Conservation (phyloP, 2,797 vertebrate species). For the Pseudochaenichthys georgianus region DNA sequence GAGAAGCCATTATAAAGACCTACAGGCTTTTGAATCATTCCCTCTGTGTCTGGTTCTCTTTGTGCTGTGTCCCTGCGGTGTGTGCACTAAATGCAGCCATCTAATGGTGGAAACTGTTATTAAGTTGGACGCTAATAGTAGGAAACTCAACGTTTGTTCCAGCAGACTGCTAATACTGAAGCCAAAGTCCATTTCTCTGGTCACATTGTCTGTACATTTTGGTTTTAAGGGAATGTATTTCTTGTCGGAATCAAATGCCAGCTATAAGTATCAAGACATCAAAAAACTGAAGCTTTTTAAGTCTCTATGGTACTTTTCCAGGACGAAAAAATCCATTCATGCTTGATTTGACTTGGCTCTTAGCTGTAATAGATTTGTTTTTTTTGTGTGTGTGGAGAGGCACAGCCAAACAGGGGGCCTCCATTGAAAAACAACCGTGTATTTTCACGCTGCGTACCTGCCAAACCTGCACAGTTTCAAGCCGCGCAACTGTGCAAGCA, state of each 20-base stretch:
- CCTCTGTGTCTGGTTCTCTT: constrained; percentile 39
- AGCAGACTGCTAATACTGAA: constrained; percentile 20
- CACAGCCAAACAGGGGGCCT: constrained; percentile 66
- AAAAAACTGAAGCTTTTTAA: constrained; percentile 16
- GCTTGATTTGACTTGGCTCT: constrained; percentile 36
- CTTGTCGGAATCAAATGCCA: constrained; percentile 19
- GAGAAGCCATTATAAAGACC: neutral
- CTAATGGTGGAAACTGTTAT: constrained; percentile 73
- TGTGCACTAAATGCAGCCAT: constrained; percentile 69
- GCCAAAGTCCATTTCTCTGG: constrained; percentile 47
- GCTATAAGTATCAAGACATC: constrained; percentile 11
- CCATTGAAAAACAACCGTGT: constrained; percentile 67
- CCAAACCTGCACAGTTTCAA: constrained; percentile 76
- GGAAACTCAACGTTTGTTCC: constrained; percentile 58
- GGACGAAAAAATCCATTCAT: constrained; percentile 30
- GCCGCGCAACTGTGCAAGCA: constrained; percentile 58
- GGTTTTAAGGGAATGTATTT: constrained; percentile 15
- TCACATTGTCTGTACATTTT: constrained; percentile 36
- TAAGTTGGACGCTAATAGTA: constrained; percentile 57
- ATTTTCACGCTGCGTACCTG: constrained; percentile 80
- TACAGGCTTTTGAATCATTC: constrained; percentile 32
- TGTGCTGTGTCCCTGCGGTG: constrained; percentile 53
- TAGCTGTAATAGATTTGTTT: constrained; percentile 21
- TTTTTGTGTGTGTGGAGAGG: constrained; percentile 42
- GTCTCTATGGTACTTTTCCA: constrained; percentile 3